phyloP scores from a whole-genome alignment of 2,113 vertebrate species.

The Narcine bancroftii region DNA sequence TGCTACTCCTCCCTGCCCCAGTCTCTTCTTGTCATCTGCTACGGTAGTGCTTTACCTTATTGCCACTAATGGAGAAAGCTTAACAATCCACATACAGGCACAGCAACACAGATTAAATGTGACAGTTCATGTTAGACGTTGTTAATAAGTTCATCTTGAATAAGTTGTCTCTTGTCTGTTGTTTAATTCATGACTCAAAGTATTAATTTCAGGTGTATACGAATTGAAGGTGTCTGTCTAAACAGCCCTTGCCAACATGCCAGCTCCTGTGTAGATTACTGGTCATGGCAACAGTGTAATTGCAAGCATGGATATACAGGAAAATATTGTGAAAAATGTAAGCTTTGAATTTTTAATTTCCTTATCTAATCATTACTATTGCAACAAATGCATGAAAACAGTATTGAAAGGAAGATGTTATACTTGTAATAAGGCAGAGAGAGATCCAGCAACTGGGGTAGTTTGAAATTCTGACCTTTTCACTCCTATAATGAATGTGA shows the following conservation, averaged over 20 bases:
- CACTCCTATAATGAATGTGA: not conserved
- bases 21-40: no score
- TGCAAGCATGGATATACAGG: conserved; percentile 83
- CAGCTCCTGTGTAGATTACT: conserved; percentile 80
- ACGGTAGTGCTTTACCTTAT: not conserved
- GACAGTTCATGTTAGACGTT: not conserved
- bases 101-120: not conserved
- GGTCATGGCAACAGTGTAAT: conserved; percentile 91
- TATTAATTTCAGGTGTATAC: conserved; percentile 71
- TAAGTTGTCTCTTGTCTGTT: not conserved
- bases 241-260: conserved; percentile 79
- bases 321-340: conserved; percentile 89
- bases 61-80: not conserved
- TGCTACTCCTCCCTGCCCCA: no score
- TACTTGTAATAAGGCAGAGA: not conserved
- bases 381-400: not conserved
- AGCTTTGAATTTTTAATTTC: conserved; percentile 9
- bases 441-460: not conserved
- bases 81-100: no score
- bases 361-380: conserved; percentile 33
- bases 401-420: not conserved
- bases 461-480: not conserved
- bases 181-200: not conserved
- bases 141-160: not conserved
- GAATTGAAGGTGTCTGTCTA: conserved; percentile 78